Base-by-base conservation (phyloP, 2,888 invertebrate species). In the Actias luna region DNA sequence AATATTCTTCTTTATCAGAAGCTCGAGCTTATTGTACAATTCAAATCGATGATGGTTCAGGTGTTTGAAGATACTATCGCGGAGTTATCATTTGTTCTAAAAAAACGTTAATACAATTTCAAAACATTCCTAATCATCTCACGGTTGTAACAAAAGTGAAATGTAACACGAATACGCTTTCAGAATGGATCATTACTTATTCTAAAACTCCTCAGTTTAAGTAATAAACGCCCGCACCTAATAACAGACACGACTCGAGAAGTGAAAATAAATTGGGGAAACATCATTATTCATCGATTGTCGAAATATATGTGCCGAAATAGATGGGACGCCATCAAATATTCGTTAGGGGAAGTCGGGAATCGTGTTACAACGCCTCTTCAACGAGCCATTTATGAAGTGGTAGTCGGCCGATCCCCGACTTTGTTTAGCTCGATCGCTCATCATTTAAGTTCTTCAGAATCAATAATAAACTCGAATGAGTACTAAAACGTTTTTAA, bases 231-330 rank as follows among this genome's bases (percentile, higher is more conserved):
- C 71, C 25, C 76, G 76, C 75, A 66, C 71, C 77, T 78, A 77
- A 78, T 77, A 74, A 75, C 70, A 72, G 65, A 16, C 14, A 18
- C 22, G 55, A 55, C 14, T 55, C 68, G 73, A 75, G 71, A 70
- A 67, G 69, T 68, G 76, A 72, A 80, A 82, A 83, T 84, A 84
- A 83, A 85, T 86, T 76, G 78, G 74, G 25, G 72, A 81, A 84
- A 83, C 80, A 83, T 85, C 85, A 86, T 88, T 87, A 85, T 84
- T 88, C 84, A 87, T 85, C 73, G 81, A 79, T 77, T 75, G 69
- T 55, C 39, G 73, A 73, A 81, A 85, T 86, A 84, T 84, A 80
- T 86, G 80, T 78, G 79, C 70, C 68, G 70, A 76, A 80, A 87
- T 83, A 79, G 78, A 89, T 85, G 83, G 77, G 75, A 55, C 65